Percentiles rank a stretch among this genome's conserved stretches.
Evolutionary conservation across 2,113 vertebrate genomes (phyloP).

Genomic region (Amblyopsis rosae): DNA sequence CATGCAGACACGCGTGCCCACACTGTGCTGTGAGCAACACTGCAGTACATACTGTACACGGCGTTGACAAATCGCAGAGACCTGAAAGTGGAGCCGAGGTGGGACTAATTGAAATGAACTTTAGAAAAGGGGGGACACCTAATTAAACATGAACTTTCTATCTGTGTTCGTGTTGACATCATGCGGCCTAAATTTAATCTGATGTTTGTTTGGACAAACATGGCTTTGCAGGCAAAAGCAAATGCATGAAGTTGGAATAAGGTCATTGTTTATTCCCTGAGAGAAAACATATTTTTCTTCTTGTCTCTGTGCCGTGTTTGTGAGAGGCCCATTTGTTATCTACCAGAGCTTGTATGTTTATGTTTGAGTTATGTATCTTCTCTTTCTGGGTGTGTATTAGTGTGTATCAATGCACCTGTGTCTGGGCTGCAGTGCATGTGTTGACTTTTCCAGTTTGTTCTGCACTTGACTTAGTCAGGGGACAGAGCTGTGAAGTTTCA

Average conservation of each 20-base stretch:
- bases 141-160: constrained; percentile 90
- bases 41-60: constrained; percentile 12
- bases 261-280: constrained; percentile 64
- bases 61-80: constrained; percentile 78
- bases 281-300: constrained; percentile 65
- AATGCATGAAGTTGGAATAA: constrained; percentile 63
- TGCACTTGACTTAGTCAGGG: constrained; percentile 56
- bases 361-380: neutral
- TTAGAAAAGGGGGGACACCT: constrained; percentile 80
- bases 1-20: constrained; percentile 27
- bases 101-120: constrained; percentile 95
- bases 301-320: constrained; percentile 45
- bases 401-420: constrained; percentile 37
- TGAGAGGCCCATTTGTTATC: neutral
- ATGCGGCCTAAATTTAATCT: constrained; percentile 81
- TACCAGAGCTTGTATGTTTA: neutral
- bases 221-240: constrained; percentile 56
- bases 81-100: constrained; percentile 75
- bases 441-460: constrained; percentile 39
- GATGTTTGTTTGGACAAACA: constrained; percentile 64
- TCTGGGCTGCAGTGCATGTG: constrained; percentile 48
- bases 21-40: constrained; percentile 49
- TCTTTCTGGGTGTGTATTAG: neutral
- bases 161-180: constrained; percentile 82
- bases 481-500: constrained; percentile 67